phyloP scores from a whole-genome alignment of 2,797 vertebrate species.

The Trichosurus vulpecula region DNA sequence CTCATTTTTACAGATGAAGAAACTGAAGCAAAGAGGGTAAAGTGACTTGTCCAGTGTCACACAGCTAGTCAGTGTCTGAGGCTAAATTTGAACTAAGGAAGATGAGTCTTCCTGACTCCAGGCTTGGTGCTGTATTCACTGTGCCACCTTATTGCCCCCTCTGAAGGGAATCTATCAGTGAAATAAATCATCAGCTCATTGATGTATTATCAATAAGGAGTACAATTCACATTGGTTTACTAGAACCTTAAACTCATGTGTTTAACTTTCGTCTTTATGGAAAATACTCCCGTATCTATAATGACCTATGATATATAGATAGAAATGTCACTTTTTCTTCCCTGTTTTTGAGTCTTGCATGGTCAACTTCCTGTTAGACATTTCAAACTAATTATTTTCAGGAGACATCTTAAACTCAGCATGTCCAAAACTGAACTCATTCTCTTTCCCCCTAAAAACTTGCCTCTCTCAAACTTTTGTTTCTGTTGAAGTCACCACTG shows the following conservation, averaged over 20 bases:
- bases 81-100: not conserved
- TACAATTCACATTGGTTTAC: not conserved
- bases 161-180: not conserved
- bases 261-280: not conserved
- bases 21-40: not conserved
- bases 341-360: not conserved
- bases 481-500: not conserved
- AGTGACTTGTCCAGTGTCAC: not conserved
- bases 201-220: not conserved
- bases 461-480: not conserved
- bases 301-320: not conserved
- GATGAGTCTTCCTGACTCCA: not conserved
- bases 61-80: not conserved
- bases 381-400: not conserved
- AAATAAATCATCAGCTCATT: not conserved
- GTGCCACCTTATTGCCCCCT: not conserved
- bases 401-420: not conserved
- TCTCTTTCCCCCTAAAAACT: not conserved
- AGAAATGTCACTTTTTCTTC: not conserved
- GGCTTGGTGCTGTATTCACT: not conserved
- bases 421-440: not conserved
- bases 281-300: not conserved
- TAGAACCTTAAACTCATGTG: not conserved
- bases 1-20: not conserved
- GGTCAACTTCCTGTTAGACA: not conserved